Base-by-base conservation (phyloP, 2,113 vertebrate species). In the Caracal caracal region DNA sequence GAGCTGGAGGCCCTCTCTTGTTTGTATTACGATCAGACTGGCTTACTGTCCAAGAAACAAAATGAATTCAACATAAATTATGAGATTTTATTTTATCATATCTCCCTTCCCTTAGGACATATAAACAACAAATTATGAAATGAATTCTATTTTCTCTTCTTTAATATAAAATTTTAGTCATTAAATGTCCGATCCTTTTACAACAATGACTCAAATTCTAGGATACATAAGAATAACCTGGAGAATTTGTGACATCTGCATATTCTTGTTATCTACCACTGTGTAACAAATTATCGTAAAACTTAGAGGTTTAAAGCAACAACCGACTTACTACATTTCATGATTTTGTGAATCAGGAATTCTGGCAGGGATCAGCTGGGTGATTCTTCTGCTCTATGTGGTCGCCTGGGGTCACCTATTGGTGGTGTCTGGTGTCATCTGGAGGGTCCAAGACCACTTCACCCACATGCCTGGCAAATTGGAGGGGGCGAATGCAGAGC, bases 111-210 rank as follows among this genome's bases (percentile, higher is more conserved):
- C n/a, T 68, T 59, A 70, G 87, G 51, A 53, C 51, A 90, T 93
- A 24, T 53, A 94, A 85, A 90, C 15, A 94, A 95, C 28, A 93
- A 65, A 91, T 49, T 63, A 76, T 80, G 35, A 95, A 73, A 83
- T 65, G 15, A 94, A 59, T 96, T 89, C 73, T 79, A 71, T 51
- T 68, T 96, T 70, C 56, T 94, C 33, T 33, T 87, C 17, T 59
- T 96, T 93, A 94, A 88, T 93, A 93, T 92, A 92, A 96, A 89
- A 83, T 43, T 96, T 89, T 66, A 94, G 66, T 95, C 80, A 83
- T 92, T 86, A 93, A 93, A 83, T 87, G 63, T 93, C 89, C 95
- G 83, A 61, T 95, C 37, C 19, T 19, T 83, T 97, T 94, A 90
- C 15, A 76, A 49, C 13, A 73, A 65, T 88, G 84, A 89, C 43